These are phyloP conservation scores for Clarias batrachus DNA, from an alignment of 2,113 vertebrate species.

Conservation along the genomic window DNA sequence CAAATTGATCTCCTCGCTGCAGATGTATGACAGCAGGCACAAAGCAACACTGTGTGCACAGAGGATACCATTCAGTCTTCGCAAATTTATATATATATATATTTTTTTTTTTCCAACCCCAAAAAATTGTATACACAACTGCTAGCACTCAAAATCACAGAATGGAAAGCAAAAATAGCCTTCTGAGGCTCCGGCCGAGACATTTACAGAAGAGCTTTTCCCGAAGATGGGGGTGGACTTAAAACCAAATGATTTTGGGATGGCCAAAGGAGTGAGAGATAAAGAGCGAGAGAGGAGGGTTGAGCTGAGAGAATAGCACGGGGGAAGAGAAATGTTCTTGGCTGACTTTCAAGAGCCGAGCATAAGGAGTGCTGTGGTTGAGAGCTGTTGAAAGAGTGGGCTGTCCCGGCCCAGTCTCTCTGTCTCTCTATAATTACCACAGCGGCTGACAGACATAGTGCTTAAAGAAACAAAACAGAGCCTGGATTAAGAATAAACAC, in stretches of 20 bases:
- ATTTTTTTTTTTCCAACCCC: background rate
- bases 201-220: constrained; percentile 22
- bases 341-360: constrained; percentile 66
- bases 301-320: constrained; percentile 35
- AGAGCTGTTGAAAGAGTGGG: constrained; percentile 73
- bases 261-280: constrained; percentile 27
- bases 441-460: constrained; percentile 75
- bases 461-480: constrained; percentile 80
- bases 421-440: constrained; percentile 79
- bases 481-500: constrained; percentile 73
- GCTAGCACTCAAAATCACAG: constrained; percentile 20
- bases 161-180: constrained; percentile 37
- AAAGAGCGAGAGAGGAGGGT: constrained; percentile 21
- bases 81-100: constrained; percentile 13
- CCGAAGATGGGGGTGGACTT: constrained; percentile 11
- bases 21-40: constrained; percentile 42
- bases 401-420: constrained; percentile 69
- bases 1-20: constrained; percentile 39
- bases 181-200: constrained; percentile 16
- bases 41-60: constrained; percentile 17
- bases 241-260: constrained; percentile 31
- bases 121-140: constrained; percentile 24
- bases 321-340: constrained; percentile 63
- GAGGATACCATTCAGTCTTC: constrained; percentile 31
- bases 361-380: constrained; percentile 69